A percentile compares a stretch with the other conserved stretches of the same genome.
Conservation (phyloP, 2,888 invertebrate genomes). For the Siphlonurus alternatus region DNA sequence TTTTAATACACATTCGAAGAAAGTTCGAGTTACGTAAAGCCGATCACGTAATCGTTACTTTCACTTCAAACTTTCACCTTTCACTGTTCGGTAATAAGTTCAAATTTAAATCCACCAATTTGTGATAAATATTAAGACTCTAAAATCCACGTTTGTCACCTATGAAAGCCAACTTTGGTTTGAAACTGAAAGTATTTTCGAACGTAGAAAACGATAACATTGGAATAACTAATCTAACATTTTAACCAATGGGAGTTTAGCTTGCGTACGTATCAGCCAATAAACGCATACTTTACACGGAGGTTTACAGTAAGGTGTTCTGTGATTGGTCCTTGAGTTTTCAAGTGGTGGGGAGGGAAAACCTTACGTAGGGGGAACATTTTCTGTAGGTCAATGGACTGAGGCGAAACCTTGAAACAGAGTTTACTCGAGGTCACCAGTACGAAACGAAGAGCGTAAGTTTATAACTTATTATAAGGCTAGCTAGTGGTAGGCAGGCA, state of each 20-base stretch:
- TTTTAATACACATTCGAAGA: neutral
- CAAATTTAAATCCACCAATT: neutral
- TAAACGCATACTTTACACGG: neutral
- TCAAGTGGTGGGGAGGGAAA: neutral
- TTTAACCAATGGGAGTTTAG: neutral
- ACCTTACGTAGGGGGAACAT: neutral
- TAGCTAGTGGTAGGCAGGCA: neutral
- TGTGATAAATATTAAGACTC: neutral
- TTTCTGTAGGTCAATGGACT: conserved; percentile 3
- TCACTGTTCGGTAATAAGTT: neutral
- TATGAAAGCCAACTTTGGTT: neutral
- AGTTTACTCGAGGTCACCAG: conserved; percentile 1
- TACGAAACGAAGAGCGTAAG: neutral
- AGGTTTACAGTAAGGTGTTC: neutral
- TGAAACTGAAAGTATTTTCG: conserved; percentile 2
- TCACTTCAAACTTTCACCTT: neutral
- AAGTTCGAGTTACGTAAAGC: neutral
- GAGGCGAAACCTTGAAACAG: conserved; percentile 1
- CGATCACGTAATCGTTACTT: neutral
- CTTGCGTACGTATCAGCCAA: neutral
- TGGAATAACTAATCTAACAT: neutral
- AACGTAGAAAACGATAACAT: neutral
- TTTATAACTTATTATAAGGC: no score
- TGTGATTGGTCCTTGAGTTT: neutral
- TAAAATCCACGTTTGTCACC: neutral